phyloP scores from a whole-genome alignment of 2,888 invertebrate species.

The Drosophila greeni region DNA sequence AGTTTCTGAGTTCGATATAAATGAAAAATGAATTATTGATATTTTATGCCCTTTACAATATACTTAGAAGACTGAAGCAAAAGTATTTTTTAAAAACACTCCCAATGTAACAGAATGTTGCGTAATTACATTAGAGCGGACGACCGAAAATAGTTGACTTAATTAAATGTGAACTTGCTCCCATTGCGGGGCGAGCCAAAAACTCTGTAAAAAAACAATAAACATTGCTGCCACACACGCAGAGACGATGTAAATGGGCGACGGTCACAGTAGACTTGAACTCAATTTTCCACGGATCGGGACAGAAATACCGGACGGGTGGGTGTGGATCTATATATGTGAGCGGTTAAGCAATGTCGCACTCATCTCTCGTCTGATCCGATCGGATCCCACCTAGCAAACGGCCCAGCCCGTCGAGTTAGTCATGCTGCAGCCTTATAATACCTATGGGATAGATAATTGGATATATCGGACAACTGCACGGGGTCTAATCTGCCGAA shows the following conservation, averaged over 20 bases:
- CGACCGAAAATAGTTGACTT: constrained; percentile 52
- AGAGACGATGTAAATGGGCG: constrained; percentile 14
- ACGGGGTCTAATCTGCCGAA: constrained; percentile 8
- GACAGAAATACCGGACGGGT: constrained; percentile 13
- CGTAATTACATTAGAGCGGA: constrained; percentile 47
- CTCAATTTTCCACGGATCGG: constrained; percentile 38
- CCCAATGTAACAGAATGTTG: constrained; percentile 41
- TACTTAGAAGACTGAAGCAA: neutral
- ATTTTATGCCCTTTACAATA: neutral
- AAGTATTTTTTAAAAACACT: neutral
- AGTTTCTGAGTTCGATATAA: too few relatives aligned
- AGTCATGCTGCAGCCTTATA: constrained; percentile 14
- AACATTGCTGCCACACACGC: constrained; percentile 49
- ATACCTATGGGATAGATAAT: constrained; percentile 2
- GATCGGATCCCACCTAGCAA: constrained; percentile 14
- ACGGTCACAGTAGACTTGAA: constrained; percentile 58
- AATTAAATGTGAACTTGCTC: constrained; percentile 67
- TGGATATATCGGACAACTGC: constrained; percentile 6
- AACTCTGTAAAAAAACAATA: constrained; percentile 34
- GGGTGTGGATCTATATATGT: constrained; percentile 15
- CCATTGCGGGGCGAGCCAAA: constrained; percentile 34
- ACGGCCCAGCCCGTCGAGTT: constrained; percentile 9
- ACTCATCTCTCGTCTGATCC: constrained; percentile 13
- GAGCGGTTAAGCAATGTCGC: constrained; percentile 4
- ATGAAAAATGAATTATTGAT: neutral